Evolutionary conservation across 2,888 invertebrate species (phyloP).

Genomic region (Neria commutata): DNA sequence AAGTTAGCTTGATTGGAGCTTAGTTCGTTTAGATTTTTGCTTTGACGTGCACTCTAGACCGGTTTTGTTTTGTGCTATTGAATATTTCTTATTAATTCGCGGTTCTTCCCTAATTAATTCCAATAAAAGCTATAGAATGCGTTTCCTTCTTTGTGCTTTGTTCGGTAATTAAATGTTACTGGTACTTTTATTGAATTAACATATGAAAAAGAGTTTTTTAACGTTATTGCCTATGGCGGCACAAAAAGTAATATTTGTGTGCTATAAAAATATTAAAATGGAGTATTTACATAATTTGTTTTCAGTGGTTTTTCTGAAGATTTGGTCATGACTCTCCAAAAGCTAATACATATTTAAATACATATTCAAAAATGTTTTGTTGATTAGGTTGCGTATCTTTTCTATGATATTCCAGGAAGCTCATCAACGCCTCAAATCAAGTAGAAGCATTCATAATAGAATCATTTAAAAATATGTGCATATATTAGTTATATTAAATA

Average conservation of each 20-base stretch:
- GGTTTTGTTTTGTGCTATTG: conserved; percentile 32
- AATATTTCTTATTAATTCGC: conserved; percentile 13
- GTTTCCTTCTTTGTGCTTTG: conserved; percentile 46
- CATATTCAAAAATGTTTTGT: no score
- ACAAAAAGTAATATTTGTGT: no score
- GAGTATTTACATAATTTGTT: no score
- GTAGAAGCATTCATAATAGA: no score
- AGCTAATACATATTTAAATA: no score
- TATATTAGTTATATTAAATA: neutral
- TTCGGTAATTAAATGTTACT: conserved; percentile 38
- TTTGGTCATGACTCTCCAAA: neutral
- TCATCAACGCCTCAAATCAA: no score
- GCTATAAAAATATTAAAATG: no score
- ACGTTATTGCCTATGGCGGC: neutral
- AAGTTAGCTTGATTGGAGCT: conserved; percentile 38
- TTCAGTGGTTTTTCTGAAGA: neutral
- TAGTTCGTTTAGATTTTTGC: conserved; percentile 41
- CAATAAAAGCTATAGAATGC: conserved; percentile 44
- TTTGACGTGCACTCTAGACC: conserved; percentile 31
- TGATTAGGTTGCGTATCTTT: no score
- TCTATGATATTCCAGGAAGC: no score
- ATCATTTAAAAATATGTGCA: no score
- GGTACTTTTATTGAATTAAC: neutral
- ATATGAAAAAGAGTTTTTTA: neutral
- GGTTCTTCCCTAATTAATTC: conserved; percentile 30